Conservation (phyloP, 1,140 invertebrate species). For the Scaptomyza montana region DNA sequence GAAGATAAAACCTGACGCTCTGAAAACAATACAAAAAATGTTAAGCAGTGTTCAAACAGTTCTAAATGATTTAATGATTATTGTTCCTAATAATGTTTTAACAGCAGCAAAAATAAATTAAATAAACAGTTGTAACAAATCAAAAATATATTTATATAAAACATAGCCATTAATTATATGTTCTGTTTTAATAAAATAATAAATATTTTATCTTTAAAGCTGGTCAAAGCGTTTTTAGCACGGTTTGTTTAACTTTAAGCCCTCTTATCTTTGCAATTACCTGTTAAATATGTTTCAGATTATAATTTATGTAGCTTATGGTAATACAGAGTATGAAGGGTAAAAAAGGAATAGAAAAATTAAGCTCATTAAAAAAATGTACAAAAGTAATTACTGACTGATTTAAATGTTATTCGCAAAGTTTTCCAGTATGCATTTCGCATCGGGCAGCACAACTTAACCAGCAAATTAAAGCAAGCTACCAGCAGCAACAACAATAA, state of each 20-base stretch:
- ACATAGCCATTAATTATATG: too few species aligned
- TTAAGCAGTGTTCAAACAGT: too few species aligned
- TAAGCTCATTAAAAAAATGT: neutral
- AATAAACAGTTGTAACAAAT: too few species aligned
- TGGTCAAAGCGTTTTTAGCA: too few species aligned
- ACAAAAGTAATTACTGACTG: constrained; percentile 20
- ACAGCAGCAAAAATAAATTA: too few species aligned
- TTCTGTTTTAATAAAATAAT: too few species aligned
- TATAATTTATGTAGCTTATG: neutral
- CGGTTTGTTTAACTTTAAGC: neutral
- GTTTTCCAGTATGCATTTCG: constrained; percentile 8
- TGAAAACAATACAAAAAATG: too few species aligned
- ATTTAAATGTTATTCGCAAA: constrained; percentile 18
- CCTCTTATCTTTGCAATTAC: neutral
- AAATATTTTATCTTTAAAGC: too few species aligned
- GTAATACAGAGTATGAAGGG: neutral
- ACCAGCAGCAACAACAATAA: neutral
- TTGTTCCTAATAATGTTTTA: too few species aligned
- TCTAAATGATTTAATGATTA: too few species aligned
- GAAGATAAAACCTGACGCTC: neutral
- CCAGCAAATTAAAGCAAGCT: neutral
- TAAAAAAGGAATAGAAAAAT: neutral
- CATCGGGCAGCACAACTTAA: neutral
- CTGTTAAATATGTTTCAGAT: neutral
- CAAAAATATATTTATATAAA: too few species aligned